Percentiles rank a stretch among this genome's conserved stretches.
Evolutionary conservation across 2,113 vertebrate genomes (phyloP).

Genomic region (Vidua macroura): DNA sequence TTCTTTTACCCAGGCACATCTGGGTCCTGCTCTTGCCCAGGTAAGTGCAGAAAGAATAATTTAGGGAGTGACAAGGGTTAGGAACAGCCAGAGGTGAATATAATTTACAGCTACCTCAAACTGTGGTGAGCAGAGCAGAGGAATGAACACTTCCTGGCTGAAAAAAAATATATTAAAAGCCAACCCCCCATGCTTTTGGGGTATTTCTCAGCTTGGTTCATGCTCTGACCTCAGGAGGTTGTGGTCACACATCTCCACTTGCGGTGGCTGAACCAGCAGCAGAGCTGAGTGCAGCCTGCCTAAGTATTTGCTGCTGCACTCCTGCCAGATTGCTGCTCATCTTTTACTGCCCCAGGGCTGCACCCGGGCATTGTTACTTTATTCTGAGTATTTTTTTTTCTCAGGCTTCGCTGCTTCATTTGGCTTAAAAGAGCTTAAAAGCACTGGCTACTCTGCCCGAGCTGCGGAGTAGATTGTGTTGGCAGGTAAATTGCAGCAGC

Average conservation of each 20-base stretch:
- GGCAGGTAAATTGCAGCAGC: background rate
- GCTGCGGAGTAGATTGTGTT: background rate
- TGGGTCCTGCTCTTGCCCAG: background rate
- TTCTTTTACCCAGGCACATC: background rate
- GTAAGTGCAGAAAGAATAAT: background rate
- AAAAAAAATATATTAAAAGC: background rate
- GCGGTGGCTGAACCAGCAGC: background rate
- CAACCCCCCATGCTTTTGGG: background rate
- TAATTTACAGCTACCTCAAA: background rate
- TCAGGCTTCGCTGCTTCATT: background rate
- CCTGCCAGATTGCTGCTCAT: background rate
- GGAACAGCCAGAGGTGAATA: background rate
- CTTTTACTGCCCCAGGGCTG: background rate
- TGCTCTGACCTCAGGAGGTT: background rate
- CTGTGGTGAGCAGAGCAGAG: background rate
- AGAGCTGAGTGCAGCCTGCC: background rate
- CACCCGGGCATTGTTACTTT: background rate
- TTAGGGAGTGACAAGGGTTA: background rate
- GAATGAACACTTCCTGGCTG: background rate
- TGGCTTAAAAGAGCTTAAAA: background rate
- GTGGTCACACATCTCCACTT: background rate
- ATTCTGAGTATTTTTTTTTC: background rate
- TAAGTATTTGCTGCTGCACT: background rate
- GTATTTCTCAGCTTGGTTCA: slow-evolving; percentile 24
- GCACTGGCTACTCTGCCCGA: background rate